Conservation (phyloP, 1,140 invertebrate genomes). For the Anadara kagoshimensis region DNA sequence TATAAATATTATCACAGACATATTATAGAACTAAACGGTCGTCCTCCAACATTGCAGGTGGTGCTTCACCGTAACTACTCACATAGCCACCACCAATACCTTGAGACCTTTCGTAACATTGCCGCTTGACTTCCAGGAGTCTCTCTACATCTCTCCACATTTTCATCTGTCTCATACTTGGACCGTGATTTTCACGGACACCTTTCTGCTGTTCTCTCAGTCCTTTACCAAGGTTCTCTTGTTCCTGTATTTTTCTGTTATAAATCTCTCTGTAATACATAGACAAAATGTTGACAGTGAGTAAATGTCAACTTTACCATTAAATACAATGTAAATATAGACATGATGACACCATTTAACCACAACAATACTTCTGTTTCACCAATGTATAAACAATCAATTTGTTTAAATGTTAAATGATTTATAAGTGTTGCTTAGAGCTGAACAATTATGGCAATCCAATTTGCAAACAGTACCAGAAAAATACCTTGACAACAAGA, state of each 20-base stretch:
- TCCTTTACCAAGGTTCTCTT: conserved; percentile 77
- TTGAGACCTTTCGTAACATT: conserved; percentile 54
- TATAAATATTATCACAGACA: no score
- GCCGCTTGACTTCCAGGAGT: conserved; percentile 73
- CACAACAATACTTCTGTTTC: no score
- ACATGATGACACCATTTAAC: no score
- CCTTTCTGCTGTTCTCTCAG: conserved; percentile 79
- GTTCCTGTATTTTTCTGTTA: conserved; percentile 76
- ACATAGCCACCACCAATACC: conserved; percentile 41
- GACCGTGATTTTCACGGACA: conserved; percentile 77
- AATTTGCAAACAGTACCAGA: no score
- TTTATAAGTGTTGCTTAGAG: no score
- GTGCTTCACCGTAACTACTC: conserved; percentile 48
- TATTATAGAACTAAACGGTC: conserved; percentile 61
- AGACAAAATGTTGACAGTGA: no score
- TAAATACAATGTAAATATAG: no score
- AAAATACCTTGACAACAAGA: no score
- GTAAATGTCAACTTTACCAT: no score
- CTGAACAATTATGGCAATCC: no score
- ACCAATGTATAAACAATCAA: no score
- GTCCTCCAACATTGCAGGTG: conserved; percentile 58
- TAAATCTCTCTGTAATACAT: conserved; percentile 74
- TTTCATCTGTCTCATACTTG: conserved; percentile 79
- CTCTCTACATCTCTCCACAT: conserved; percentile 81
- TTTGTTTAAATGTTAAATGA: no score